A percentile compares a stretch with the other conserved stretches of the same genome.
Evolutionary conservation across 2,797 vertebrate genomes (phyloP).

Genomic region (Phrynocephalus forsythii): DNA sequence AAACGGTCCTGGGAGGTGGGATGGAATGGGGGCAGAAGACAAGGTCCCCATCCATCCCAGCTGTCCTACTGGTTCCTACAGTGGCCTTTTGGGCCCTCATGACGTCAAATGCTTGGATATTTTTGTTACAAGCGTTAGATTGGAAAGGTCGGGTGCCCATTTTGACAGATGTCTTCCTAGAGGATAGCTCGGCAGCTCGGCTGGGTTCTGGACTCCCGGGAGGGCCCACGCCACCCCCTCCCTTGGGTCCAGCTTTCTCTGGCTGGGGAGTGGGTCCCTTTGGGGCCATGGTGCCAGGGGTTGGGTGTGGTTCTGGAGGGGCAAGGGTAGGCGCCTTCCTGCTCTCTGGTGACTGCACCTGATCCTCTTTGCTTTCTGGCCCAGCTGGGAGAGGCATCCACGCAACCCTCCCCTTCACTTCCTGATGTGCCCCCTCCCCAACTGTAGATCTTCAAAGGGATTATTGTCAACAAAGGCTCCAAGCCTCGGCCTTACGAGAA

Average conservation of each 20-base stretch:
- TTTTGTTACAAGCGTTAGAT: background rate
- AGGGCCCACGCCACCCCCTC: too few relatives aligned
- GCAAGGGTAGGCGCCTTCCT: background rate
- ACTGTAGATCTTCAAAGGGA: constrained; percentile 83
- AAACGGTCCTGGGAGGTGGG: background rate
- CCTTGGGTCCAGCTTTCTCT: background rate
- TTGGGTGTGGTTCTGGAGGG: too few relatives aligned
- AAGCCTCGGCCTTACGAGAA: constrained; percentile 70
- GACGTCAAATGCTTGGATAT: background rate
- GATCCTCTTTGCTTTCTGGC: background rate
- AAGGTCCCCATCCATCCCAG: too few relatives aligned
- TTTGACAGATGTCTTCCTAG: background rate
- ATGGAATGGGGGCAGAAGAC: rapidly evolving
- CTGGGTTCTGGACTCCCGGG: background rate
- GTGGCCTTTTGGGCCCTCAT: too few relatives aligned
- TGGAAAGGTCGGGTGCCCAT: too few relatives aligned
- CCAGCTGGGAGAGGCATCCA: background rate
- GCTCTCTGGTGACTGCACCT: too few relatives aligned
- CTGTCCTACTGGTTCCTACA: too few relatives aligned
- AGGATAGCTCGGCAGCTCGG: too few relatives aligned
- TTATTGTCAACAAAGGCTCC: constrained; percentile 82
- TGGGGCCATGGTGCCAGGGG: too few relatives aligned
- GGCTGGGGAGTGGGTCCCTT: background rate
- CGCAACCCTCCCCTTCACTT: background rate
- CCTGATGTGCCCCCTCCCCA: rapidly evolving